These are phyloP conservation scores for Metallyticus violacea DNA, from an alignment of 2,888 invertebrate genomes.

Conservation along the genomic window DNA sequence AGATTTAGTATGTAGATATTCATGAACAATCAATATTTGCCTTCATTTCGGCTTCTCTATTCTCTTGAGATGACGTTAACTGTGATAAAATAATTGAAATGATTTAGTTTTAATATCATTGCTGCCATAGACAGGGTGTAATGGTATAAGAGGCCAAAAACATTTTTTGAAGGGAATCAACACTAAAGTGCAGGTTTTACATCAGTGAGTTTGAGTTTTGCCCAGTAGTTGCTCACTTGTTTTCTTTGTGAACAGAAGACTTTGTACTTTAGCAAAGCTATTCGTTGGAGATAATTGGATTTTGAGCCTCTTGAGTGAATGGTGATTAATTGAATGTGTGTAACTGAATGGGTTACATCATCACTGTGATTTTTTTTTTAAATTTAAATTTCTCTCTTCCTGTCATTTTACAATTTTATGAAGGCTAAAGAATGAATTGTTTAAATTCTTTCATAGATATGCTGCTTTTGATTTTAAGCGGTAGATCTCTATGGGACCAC, in stretches of 20 bases:
- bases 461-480: neutral
- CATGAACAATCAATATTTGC: slow-evolving; percentile 8
- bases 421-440: neutral
- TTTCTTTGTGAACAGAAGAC: neutral
- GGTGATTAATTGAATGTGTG: neutral
- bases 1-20: neutral
- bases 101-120: neutral
- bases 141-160: neutral
- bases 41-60: slow-evolving; percentile 12
- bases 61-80: neutral
- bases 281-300: neutral
- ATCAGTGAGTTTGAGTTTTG: neutral
- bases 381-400: neutral
- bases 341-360: neutral
- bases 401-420: neutral
- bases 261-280: neutral
- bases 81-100: slow-evolving; percentile 5
- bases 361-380: neutral
- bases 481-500: neutral
- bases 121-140: neutral
- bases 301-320: neutral
- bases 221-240: neutral
- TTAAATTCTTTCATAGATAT: neutral
- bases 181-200: neutral
- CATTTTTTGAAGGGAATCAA: neutral